A percentile compares a stretch with the other conserved stretches of the same genome.
phyloP scores from a whole-genome alignment of 2,888 invertebrate genomes.

The Ashinkailepas kermadecensis region DNA sequence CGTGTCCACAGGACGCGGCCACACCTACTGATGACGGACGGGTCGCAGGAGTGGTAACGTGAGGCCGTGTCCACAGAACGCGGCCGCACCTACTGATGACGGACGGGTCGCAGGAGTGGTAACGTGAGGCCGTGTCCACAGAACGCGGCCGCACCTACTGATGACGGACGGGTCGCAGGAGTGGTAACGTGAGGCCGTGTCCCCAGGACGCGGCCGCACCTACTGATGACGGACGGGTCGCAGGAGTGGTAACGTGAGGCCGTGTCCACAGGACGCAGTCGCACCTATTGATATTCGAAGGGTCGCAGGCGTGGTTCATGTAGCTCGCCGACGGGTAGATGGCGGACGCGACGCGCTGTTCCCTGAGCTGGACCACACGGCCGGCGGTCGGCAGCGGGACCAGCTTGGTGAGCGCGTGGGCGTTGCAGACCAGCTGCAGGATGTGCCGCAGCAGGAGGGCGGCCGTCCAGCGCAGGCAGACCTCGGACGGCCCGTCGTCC shows the following conservation, averaged over 20 bases:
- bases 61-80: too few relatives aligned
- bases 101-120: too few relatives aligned
- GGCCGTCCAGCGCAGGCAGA: conserved; percentile 47
- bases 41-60: too few relatives aligned
- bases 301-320: conserved; percentile 88
- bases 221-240: not conserved
- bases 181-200: too few relatives aligned
- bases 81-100: too few relatives aligned
- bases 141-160: not conserved
- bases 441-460: conserved; percentile 64
- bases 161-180: not conserved
- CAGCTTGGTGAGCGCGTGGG: conserved; percentile 54
- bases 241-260: not conserved
- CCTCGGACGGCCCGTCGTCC: not conserved
- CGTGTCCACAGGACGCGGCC: too few relatives aligned
- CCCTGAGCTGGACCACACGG: conserved; percentile 31
- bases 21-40: too few relatives aligned
- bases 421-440: conserved; percentile 73
- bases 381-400: conserved; percentile 36
- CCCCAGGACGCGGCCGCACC: too few relatives aligned
- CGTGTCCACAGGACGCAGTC: conserved; percentile 30
- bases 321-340: conserved; percentile 79
- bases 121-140: too few relatives aligned
- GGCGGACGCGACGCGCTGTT: conserved; percentile 58
- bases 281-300: conserved; percentile 67